phyloP scores from a whole-genome alignment of 1,140 invertebrate genomes.

The Doryteuthis pealeii region DNA sequence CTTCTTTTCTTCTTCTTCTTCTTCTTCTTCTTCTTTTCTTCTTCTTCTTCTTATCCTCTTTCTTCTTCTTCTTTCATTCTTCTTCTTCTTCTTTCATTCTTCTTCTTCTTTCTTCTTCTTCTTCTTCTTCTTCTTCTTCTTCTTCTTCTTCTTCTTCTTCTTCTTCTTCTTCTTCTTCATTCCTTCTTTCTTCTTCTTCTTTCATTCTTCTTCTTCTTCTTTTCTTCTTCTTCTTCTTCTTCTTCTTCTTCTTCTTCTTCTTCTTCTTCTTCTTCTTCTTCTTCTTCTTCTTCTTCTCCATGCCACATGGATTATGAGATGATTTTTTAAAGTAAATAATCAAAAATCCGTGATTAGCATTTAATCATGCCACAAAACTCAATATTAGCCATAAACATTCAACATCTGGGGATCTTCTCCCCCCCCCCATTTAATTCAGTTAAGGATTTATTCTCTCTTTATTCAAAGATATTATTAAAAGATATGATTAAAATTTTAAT shows the following conservation, averaged over 20 bases:
- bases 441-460: too few species aligned
- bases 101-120: neutral
- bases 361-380: too few species aligned
- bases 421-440: too few species aligned
- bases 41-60: too few species aligned
- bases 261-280: neutral
- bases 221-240: neutral
- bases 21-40: neutral
- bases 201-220: constrained; percentile 14
- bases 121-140: constrained; percentile 13
- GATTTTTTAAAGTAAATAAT: too few species aligned
- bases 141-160: constrained; percentile 12
- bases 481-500: too few species aligned
- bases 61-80: neutral
- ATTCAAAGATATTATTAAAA: too few species aligned
- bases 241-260: neutral
- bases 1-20: constrained; percentile 11
- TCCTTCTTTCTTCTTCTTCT: neutral
- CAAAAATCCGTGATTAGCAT: too few species aligned
- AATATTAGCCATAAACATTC: too few species aligned
- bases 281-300: too few species aligned
- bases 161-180: neutral
- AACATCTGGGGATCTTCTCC: too few species aligned
- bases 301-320: too few species aligned
- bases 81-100: neutral